phyloP scores from a whole-genome alignment of 2,797 vertebrate species.

The Nothura maculosa region DNA sequence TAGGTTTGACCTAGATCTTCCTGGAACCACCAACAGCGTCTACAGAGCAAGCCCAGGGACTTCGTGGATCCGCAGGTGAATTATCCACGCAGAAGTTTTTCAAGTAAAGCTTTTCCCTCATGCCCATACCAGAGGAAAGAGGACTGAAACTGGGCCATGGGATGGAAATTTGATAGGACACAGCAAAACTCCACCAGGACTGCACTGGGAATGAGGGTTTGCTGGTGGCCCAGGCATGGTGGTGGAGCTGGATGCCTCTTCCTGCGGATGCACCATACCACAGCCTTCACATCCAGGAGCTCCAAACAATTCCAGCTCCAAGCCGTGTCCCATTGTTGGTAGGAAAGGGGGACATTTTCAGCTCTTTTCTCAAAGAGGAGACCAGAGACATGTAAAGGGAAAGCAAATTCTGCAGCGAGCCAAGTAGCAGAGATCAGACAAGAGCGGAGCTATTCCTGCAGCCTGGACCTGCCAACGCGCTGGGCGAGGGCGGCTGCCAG shows the following conservation, averaged over 20 bases:
- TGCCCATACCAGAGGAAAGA: not conserved
- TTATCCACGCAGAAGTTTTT: not conserved
- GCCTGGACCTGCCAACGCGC: not conserved
- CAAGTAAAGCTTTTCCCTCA: not conserved
- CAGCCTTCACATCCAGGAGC: not conserved
- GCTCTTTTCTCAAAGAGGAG: accelerated
- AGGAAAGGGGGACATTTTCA: accelerated
- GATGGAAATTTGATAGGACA: not conserved
- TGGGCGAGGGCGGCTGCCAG: not conserved
- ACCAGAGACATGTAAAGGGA: not conserved
- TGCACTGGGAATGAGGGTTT: accelerated
- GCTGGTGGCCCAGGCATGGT: too few species aligned
- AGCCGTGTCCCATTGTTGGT: not conserved
- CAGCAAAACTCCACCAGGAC: accelerated
- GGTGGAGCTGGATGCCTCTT: too few species aligned
- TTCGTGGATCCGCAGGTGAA: not conserved
- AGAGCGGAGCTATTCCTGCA: not conserved
- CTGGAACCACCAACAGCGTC: too few species aligned
- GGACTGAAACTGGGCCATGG: not conserved
- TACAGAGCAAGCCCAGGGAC: not conserved
- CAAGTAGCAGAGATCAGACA: not conserved
- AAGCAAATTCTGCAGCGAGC: not conserved
- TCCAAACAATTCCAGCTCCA: not conserved
- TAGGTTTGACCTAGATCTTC: too few species aligned
- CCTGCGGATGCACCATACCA: too few species aligned